Base-by-base conservation (phyloP, 2,113 vertebrate species). In the Dermatemys mawii region DNA sequence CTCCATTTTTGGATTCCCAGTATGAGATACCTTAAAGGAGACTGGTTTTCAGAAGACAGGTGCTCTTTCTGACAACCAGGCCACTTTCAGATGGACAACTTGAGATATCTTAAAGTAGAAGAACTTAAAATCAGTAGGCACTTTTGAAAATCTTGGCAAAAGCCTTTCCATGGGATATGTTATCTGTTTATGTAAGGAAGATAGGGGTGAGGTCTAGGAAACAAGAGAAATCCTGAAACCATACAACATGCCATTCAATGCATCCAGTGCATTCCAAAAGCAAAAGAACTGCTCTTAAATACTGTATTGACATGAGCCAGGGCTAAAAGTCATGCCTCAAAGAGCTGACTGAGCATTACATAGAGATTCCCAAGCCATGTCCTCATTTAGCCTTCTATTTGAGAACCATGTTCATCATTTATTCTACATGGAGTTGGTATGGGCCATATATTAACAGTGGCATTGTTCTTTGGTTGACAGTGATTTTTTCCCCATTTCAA, bases 401-500 rank as follows among this genome's bases (percentile, higher is more conserved):
- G 0, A 2, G 38, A 67, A 54, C 12, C 0, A 84, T n/a, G 9
- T 4, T 2, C 6, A 35, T 89, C 3, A 49, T 80, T 60, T 2
- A 27, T 89, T 86, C 67, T 50, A 5, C 38, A 8, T 78, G 7
- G 26, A 26, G 8, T 83, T 26, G 21, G 89, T 6, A 0, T 38
- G 54, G 3, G 8, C 0, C 17, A 38, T 67, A 48, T 1, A 3
- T 53, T 83, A 16, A 80, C 5, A 2, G 67, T 78, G 46, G 0
- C 1, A 63, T 60, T 73, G 21, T 41, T 41, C 38, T 44, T 75
- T 27, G 9, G 26, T 44, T 75, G 8, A 17, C 63, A 8, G 7
- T 14, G 60, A n/a, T 63, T 17, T 35, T 35, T 16, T 14, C 6
- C 13, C 13, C 11, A 12, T 32, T 63, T 67, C 63, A 67, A n/a